These are phyloP conservation scores for Eilema sororculum DNA, from an alignment of 2,888 invertebrate species.

Conservation along the genomic window DNA sequence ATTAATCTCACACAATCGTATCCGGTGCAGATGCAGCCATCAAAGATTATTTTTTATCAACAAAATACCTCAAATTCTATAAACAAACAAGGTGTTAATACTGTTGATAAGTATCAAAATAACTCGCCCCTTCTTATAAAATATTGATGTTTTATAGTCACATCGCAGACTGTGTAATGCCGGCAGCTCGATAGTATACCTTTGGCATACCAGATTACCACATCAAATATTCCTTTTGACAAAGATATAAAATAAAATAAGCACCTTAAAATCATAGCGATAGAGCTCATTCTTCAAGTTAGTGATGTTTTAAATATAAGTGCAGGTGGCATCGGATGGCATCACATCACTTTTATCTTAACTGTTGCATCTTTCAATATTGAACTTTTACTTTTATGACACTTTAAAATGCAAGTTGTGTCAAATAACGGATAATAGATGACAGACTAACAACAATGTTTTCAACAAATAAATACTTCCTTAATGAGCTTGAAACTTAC, in stretches of 20 bases:
- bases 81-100: constrained; percentile 86
- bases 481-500: too few relatives aligned
- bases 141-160: constrained; percentile 85
- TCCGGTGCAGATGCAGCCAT: constrained; percentile 75
- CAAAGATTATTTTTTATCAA: constrained; percentile 61
- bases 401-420: constrained; percentile 79
- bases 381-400: constrained; percentile 84
- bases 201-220: constrained; percentile 80
- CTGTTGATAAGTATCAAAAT: constrained; percentile 77
- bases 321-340: constrained; percentile 81
- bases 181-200: constrained; percentile 76
- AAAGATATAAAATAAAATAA: constrained; percentile 40
- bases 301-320: constrained; percentile 52
- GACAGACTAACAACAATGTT: constrained; percentile 54
- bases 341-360: constrained; percentile 77
- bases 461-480: constrained; percentile 40
- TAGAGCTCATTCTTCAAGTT: constrained; percentile 48
- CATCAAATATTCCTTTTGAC: constrained; percentile 77
- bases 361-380: constrained; percentile 81
- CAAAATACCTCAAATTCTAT: constrained; percentile 67
- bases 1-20: constrained; percentile 73
- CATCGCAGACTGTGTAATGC: constrained; percentile 78
- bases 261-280: constrained; percentile 18
- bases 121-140: constrained; percentile 77
- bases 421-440: constrained; percentile 67